phyloP scores from a whole-genome alignment of 2,797 vertebrate genomes.

The Acridotheres tristis region DNA sequence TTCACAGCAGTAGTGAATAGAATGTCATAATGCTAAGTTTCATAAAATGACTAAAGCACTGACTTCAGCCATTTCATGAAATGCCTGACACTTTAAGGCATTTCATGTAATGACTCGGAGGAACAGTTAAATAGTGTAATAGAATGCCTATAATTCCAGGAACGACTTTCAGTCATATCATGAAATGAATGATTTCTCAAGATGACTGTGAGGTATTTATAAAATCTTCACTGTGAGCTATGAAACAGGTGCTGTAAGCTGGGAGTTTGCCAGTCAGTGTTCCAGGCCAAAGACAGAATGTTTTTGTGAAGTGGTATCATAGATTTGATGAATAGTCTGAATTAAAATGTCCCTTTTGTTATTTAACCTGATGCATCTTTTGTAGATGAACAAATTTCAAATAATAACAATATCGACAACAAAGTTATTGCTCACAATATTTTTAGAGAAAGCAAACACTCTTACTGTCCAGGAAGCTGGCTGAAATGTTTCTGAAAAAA shows the following conservation, averaged over 20 bases:
- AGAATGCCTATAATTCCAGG: slow-evolving; percentile 38
- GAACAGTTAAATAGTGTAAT: slow-evolving; percentile 36
- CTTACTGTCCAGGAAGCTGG: neutral
- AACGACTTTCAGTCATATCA: slow-evolving; percentile 3
- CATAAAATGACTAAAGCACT: neutral
- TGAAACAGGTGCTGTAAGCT: slow-evolving; percentile 27
- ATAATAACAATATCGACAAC: neutral
- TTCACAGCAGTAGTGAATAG: neutral
- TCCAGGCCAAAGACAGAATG: slow-evolving; percentile 3
- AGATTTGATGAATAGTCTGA: neutral
- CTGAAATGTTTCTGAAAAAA: neutral
- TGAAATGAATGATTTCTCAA: slow-evolving; percentile 43
- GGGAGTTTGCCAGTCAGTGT: slow-evolving; percentile 41
- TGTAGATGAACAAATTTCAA: neutral
- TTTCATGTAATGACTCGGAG: neutral
- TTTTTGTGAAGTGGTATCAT: neutral
- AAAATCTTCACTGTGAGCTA: slow-evolving; percentile 28
- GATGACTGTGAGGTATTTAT: slow-evolving; percentile 30
- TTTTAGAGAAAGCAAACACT: neutral
- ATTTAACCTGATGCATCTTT: neutral
- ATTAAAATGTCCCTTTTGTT: neutral
- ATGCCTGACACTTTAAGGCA: neutral
- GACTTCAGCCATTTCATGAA: slow-evolving; percentile 17
- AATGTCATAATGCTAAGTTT: slow-evolving; percentile 13
- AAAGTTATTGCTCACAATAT: neutral